A percentile compares a stretch with the other conserved stretches of the same genome.
phyloP scores from a whole-genome alignment of 1,140 invertebrate genomes.

The Asbolus verrucosus region DNA sequence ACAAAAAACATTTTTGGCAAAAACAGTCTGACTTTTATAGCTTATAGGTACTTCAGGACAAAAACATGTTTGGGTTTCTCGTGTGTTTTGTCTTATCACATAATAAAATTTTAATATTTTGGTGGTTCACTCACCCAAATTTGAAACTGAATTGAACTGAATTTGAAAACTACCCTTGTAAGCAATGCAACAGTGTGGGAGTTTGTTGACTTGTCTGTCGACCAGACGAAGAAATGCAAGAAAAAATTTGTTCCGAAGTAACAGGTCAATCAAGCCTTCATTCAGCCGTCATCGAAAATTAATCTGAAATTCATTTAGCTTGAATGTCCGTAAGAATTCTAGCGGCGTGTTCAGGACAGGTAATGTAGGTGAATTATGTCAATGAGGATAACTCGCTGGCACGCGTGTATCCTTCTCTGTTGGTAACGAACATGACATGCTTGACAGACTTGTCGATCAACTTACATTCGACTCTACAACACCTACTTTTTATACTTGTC shows the following conservation, averaged over 20 bases:
- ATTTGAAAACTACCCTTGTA: too few species aligned
- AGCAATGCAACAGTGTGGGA: too few species aligned
- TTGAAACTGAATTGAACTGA: too few species aligned
- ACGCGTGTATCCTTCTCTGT: constrained; percentile 33
- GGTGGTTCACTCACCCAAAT: too few species aligned
- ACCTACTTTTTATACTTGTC: constrained; percentile 15
- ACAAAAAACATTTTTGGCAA: too few species aligned
- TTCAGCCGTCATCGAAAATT: constrained; percentile 38
- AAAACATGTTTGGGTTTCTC: too few species aligned
- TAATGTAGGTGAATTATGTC: constrained; percentile 42
- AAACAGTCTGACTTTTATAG: too few species aligned
- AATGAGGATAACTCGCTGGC: constrained; percentile 33
- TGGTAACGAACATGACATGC: constrained; percentile 32
- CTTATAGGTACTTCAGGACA: too few species aligned
- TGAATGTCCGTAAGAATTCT: neutral
- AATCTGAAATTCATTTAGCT: constrained; percentile 4
- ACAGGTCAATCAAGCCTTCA: constrained; percentile 38
- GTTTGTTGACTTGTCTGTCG: neutral
- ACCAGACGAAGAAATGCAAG: too few species aligned
- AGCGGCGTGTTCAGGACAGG: constrained; percentile 10
- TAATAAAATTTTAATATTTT: too few species aligned
- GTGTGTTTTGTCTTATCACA: too few species aligned
- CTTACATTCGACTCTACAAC: constrained; percentile 1
- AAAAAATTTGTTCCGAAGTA: constrained; percentile 6
- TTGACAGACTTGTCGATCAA: constrained; percentile 43